These are phyloP conservation scores for Hassar affinis DNA, from an alignment of 2,113 vertebrate genomes.

Conservation along the genomic window DNA sequence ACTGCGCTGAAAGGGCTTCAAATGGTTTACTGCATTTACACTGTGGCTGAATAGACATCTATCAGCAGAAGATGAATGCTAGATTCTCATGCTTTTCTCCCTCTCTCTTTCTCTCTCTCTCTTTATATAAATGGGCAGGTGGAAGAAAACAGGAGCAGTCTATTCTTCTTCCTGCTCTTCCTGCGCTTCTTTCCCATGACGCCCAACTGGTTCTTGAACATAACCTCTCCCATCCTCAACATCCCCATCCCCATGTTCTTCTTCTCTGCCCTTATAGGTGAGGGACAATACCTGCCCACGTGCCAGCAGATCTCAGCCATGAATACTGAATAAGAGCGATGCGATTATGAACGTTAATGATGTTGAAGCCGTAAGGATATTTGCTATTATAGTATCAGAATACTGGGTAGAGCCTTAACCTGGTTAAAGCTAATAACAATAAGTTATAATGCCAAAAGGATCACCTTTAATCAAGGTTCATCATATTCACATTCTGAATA, in stretches of 20 bases:
- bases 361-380: neutral
- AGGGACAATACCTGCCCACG: constrained; percentile 58
- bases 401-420: neutral
- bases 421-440: neutral
- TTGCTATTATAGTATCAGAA: neutral
- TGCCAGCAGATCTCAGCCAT: neutral
- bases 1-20: neutral
- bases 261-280: constrained; percentile 93
- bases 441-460: neutral
- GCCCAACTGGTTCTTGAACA: constrained; percentile 97
- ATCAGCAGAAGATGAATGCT: neutral
- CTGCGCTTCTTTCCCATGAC: constrained; percentile 97
- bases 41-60: neutral
- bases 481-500: neutral
- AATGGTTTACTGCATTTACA: neutral
- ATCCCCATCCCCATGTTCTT: constrained; percentile 90
- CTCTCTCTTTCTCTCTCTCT: constrained; percentile 27
- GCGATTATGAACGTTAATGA: neutral
- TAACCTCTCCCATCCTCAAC: constrained; percentile 92
- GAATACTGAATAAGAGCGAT: neutral
- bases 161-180: constrained; percentile 96
- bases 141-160: constrained; percentile 87
- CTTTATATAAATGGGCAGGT: constrained; percentile 69
- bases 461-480: neutral
- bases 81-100: neutral